These are phyloP conservation scores for Ips typographus DNA, from an alignment of 1,140 invertebrate genomes.

Conservation along the genomic window DNA sequence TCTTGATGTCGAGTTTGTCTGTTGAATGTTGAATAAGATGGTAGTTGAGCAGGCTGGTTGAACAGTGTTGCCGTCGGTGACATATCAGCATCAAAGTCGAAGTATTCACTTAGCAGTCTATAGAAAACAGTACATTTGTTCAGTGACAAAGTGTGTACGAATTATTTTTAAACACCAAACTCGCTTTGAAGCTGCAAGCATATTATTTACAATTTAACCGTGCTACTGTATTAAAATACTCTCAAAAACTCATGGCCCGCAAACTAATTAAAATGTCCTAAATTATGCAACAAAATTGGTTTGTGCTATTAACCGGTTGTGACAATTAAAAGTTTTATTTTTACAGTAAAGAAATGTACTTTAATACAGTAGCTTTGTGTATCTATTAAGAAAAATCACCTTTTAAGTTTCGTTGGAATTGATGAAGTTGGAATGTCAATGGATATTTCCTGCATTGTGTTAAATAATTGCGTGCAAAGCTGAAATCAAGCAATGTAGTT, in stretches of 20 bases:
- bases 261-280: too few relatives aligned
- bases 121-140: background rate
- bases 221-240: too few relatives aligned
- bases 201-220: too few relatives aligned
- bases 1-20: conserved; percentile 35
- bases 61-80: conserved; percentile 43
- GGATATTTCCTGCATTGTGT: conserved; percentile 13
- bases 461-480: conserved; percentile 8
- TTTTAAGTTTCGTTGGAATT: conserved; percentile 3
- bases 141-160: too few relatives aligned
- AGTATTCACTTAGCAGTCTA: conserved; percentile 27
- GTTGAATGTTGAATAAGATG: conserved; percentile 19
- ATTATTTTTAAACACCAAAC: too few relatives aligned
- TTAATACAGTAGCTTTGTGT: background rate
- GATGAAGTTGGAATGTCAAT: conserved; percentile 12
- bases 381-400: conserved; percentile 17
- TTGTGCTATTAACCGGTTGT: too few relatives aligned
- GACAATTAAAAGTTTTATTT: background rate
- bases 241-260: too few relatives aligned
- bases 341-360: conserved; percentile 2
- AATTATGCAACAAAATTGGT: too few relatives aligned
- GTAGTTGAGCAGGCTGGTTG: conserved; percentile 37
- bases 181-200: too few relatives aligned
- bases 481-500: background rate
- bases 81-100: conserved; percentile 38